Conservation (phyloP, 2,888 invertebrate species). For the Acleris literana region DNA sequence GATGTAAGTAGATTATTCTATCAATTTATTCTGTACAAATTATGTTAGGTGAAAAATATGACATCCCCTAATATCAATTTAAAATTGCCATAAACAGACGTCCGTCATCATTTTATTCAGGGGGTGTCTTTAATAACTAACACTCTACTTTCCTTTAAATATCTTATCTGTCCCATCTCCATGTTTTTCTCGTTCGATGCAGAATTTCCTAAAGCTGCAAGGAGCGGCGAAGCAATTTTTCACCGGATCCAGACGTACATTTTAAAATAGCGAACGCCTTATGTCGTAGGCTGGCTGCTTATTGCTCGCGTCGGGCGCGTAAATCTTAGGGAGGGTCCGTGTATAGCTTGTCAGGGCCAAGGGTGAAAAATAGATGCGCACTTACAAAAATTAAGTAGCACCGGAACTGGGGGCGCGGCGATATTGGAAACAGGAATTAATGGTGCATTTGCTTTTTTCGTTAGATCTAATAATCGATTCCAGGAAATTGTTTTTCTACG, state of each 20-base stretch:
- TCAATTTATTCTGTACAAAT: background rate
- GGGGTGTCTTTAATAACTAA: conserved; percentile 46
- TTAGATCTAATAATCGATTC: conserved; percentile 3
- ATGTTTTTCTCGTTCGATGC: conserved; percentile 63
- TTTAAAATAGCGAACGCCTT: conserved; percentile 76
- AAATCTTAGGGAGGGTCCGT: conserved; percentile 70
- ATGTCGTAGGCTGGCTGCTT: conserved; percentile 64
- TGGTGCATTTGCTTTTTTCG: conserved; percentile 38
- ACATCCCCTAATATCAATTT: conserved; percentile 22
- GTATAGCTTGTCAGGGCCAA: conserved; percentile 55
- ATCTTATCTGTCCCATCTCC: conserved; percentile 66
- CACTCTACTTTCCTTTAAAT: conserved; percentile 58
- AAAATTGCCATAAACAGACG: conserved; percentile 8
- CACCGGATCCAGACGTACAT: conserved; percentile 74
- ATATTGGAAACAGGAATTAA: conserved; percentile 47
- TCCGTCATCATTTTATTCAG: conserved; percentile 26
- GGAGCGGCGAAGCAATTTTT: conserved; percentile 74
- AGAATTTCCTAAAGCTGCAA: conserved; percentile 65
- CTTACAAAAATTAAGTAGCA: conserved; percentile 74
- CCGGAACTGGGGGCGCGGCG: conserved; percentile 45
- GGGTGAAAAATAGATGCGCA: conserved; percentile 75
- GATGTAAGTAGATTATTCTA: background rate
- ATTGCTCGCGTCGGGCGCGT: conserved; percentile 73
- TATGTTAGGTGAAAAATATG: background rate
- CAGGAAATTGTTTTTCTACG: background rate